These are phyloP conservation scores for Alcis repandata DNA, from an alignment of 2,888 invertebrate genomes.

Conservation along the genomic window DNA sequence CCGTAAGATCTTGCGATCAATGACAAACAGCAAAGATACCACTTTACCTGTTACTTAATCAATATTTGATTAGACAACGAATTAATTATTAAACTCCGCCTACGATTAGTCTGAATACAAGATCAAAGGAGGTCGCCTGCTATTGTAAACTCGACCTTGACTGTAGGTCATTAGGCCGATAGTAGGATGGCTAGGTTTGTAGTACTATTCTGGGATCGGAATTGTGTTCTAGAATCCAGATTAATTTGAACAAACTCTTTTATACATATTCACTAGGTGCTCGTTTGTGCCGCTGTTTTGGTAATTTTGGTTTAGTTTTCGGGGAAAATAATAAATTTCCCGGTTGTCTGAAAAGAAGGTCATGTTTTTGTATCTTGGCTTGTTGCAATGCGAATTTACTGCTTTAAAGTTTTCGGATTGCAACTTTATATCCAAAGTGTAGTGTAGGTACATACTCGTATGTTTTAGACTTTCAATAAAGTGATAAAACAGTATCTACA, in stretches of 20 bases:
- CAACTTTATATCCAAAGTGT: no score
- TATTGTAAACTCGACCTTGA: constrained; percentile 33
- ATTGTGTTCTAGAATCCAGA: constrained; percentile 35
- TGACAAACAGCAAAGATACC: constrained; percentile 19
- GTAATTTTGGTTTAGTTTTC: neutral
- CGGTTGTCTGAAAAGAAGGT: no score
- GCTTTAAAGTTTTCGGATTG: no score
- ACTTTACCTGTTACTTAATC: constrained; percentile 31
- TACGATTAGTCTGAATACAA: constrained; percentile 32
- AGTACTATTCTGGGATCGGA: constrained; percentile 35
- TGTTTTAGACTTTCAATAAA: no score
- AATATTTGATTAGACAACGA: constrained; percentile 33
- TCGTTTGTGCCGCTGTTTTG: neutral
- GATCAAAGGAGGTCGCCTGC: constrained; percentile 33
- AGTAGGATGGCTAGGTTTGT: constrained; percentile 23
- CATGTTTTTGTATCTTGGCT: no score
- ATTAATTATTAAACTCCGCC: constrained; percentile 34
- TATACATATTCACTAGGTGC: neutral
- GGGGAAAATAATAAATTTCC: no score
- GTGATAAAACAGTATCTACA: no score
- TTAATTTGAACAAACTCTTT: constrained; percentile 31
- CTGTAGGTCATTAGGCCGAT: constrained; percentile 6
- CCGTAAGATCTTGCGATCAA: neutral
- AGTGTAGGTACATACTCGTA: no score
- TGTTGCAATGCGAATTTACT: no score